These are phyloP conservation scores for Prenolepis imparis DNA, from an alignment of 2,888 invertebrate genomes.

Conservation along the genomic window DNA sequence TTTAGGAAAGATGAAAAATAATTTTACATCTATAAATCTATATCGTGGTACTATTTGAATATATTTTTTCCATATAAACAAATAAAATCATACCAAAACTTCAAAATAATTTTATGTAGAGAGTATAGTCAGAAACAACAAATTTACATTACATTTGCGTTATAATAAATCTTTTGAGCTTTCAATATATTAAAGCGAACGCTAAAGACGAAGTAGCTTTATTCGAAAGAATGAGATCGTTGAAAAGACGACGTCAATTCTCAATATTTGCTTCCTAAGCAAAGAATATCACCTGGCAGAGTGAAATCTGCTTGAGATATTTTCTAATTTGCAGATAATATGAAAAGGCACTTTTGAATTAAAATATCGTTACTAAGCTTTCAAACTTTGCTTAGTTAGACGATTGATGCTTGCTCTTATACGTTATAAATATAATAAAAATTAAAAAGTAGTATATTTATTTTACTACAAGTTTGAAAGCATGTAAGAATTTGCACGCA, in stretches of 20 bases:
- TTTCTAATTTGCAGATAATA: constrained; percentile 52
- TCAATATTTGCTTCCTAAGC: constrained; percentile 22
- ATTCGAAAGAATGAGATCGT: constrained; percentile 15
- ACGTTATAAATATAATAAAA: constrained; percentile 45
- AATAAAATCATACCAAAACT: neutral
- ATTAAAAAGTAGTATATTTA: constrained; percentile 29
- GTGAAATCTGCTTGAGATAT: constrained; percentile 41
- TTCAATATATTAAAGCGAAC: constrained; percentile 27
- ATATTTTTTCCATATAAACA: too few relatives aligned
- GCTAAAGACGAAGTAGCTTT: constrained; percentile 23
- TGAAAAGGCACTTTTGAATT: constrained; percentile 50
- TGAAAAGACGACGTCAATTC: constrained; percentile 30
- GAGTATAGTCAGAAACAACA: constrained; percentile 21
- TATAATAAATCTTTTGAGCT: neutral
- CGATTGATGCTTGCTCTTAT: constrained; percentile 11
- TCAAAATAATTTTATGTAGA: constrained; percentile 7
- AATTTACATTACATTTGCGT: neutral
- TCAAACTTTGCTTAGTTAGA: constrained; percentile 38
- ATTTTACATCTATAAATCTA: neutral
- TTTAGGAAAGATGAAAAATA: neutral
- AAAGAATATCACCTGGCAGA: constrained; percentile 18
- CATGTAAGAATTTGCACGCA: constrained; percentile 37
- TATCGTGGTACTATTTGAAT: too few relatives aligned
- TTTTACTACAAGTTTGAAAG: constrained; percentile 44
- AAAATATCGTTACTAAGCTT: constrained; percentile 50